Evolutionary conservation across 2,888 invertebrate genomes (phyloP).

Genomic region (Baccha elongata): DNA sequence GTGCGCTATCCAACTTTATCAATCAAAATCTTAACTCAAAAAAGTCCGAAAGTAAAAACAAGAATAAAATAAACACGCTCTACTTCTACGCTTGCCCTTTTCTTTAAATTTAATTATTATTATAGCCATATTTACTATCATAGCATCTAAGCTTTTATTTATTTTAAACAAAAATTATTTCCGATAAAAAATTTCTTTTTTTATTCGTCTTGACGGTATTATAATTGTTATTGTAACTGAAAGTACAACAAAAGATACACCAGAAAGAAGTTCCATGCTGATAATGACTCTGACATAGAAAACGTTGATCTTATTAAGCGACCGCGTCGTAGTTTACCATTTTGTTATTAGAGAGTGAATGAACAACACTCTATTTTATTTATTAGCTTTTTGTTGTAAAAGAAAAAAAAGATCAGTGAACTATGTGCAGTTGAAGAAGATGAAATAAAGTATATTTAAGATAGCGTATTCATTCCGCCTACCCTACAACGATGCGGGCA

Average conservation of each 20-base stretch:
- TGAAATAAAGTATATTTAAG: slow-evolving; percentile 39
- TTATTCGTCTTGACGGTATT: slow-evolving; percentile 17
- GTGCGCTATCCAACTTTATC: slow-evolving; percentile 38
- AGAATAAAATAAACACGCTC: slow-evolving; percentile 17
- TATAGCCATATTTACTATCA: background rate
- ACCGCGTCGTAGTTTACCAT: slow-evolving; percentile 6
- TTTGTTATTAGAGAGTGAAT: slow-evolving; percentile 59
- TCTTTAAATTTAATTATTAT: slow-evolving; percentile 54
- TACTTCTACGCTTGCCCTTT: slow-evolving; percentile 47
- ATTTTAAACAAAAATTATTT: background rate
- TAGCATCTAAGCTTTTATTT: slow-evolving; percentile 3
- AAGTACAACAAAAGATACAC: slow-evolving; percentile 37
- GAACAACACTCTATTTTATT: background rate
- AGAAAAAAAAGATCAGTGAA: slow-evolving; percentile 64
- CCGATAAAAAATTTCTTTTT: slow-evolving; percentile 41
- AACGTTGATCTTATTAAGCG: slow-evolving; percentile 69
- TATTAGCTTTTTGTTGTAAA: slow-evolving; percentile 8
- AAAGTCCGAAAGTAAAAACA: slow-evolving; percentile 32
- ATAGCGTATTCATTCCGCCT: slow-evolving; percentile 11
- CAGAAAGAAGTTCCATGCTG: slow-evolving; percentile 34
- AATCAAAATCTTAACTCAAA: background rate
- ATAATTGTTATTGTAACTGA: slow-evolving; percentile 53
- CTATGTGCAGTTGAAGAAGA: slow-evolving; percentile 49
- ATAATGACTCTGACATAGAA: slow-evolving; percentile 72
- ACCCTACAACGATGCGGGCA: background rate